phyloP scores from a whole-genome alignment of 2,888 invertebrate species.

The Eremobia ochroleuca region DNA sequence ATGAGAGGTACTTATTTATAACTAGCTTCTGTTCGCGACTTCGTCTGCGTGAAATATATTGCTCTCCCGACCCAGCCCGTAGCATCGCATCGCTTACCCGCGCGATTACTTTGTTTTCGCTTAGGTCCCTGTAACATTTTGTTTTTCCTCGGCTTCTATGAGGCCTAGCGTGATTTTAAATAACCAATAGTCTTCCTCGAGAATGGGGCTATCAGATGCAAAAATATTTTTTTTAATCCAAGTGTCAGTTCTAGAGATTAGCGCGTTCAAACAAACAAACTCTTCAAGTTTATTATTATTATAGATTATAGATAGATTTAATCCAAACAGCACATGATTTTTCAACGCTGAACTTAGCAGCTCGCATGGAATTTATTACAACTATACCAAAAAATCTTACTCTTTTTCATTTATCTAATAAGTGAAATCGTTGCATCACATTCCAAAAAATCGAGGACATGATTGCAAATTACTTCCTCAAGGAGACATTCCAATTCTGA shows the following conservation, averaged over 20 bases:
- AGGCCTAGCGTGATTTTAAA: too few relatives aligned
- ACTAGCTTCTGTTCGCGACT: not conserved
- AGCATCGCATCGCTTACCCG: not conserved
- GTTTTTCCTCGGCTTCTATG: too few relatives aligned
- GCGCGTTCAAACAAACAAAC: too few relatives aligned
- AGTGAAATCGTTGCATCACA: constrained; percentile 1
- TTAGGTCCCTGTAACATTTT: not conserved
- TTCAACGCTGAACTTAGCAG: not conserved
- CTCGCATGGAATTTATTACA: not conserved
- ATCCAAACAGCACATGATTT: not conserved
- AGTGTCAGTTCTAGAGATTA: too few relatives aligned
- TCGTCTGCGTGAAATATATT: not conserved
- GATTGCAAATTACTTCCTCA: constrained; percentile 51
- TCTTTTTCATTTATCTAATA: not conserved
- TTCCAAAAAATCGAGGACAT: constrained; percentile 14
- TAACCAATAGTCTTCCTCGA: too few relatives aligned
- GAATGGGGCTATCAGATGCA: too few relatives aligned
- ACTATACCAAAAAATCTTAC: not conserved
- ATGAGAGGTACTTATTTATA: not conserved
- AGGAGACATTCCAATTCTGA: constrained; percentile 62
- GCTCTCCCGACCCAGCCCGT: not conserved
- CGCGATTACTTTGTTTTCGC: not conserved
- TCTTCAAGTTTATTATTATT: too few relatives aligned
- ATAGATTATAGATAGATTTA: too few relatives aligned
- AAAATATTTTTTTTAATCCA: too few relatives aligned